Conservation (phyloP, 2,113 vertebrate genomes). For the Sisor rabdophorus region DNA sequence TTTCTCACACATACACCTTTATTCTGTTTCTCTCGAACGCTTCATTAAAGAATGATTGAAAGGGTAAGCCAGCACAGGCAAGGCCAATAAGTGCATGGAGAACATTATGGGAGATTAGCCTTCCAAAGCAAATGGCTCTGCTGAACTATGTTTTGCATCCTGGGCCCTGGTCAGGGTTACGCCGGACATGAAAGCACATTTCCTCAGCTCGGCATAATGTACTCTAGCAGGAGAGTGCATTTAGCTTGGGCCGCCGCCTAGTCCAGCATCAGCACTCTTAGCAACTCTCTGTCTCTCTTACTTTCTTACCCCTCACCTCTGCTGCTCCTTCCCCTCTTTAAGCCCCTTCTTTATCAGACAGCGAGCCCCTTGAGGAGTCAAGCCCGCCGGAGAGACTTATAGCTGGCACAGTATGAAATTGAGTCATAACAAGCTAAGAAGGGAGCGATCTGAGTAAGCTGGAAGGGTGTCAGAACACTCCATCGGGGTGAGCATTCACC, state of each 20-base stretch:
- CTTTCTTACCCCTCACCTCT: slow-evolving; percentile 12
- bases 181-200: slow-evolving; percentile 53
- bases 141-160: slow-evolving; percentile 52
- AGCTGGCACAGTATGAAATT: slow-evolving; percentile 1
- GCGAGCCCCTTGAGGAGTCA: slow-evolving; percentile 4
- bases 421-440: neutral
- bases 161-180: slow-evolving; percentile 44
- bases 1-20: neutral
- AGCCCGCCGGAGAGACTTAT: neutral
- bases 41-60: slow-evolving; percentile 49
- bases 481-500: slow-evolving; percentile 40
- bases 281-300: neutral
- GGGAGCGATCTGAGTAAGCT: slow-evolving; percentile 10
- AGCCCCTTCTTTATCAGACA: slow-evolving; percentile 21
- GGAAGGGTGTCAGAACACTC: slow-evolving; percentile 25
- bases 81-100: slow-evolving; percentile 10
- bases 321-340: slow-evolving; percentile 10
- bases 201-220: slow-evolving; percentile 53
- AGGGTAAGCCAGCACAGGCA: slow-evolving; percentile 32
- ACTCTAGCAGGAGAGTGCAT: slow-evolving; percentile 53
- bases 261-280: slow-evolving; percentile 54
- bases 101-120: slow-evolving; percentile 41
- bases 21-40: slow-evolving; percentile 21
- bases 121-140: slow-evolving; percentile 48
- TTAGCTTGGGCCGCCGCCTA: slow-evolving; percentile 58